Percentiles rank a stretch among this genome's conserved stretches.
phyloP scores from a whole-genome alignment of 1,140 invertebrate genomes.

The Latrodectus geometricus region DNA sequence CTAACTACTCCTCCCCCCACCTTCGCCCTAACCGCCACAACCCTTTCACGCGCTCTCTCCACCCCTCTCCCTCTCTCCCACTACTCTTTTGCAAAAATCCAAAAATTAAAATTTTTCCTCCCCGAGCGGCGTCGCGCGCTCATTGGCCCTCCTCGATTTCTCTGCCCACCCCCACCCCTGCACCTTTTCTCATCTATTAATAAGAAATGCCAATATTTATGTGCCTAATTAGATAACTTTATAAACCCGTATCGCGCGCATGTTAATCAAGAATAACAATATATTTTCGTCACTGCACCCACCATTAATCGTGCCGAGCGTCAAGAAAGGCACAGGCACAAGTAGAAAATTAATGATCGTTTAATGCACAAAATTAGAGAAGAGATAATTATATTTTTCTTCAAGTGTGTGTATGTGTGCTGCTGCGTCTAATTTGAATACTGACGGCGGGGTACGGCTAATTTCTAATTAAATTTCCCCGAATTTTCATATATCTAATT shows the following conservation, averaged over 20 bases:
- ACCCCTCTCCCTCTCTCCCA: not conserved
- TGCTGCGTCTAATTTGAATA: constrained; percentile 60
- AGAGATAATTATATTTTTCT: constrained; percentile 63
- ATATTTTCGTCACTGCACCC: constrained; percentile 61
- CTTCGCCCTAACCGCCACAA: not conserved
- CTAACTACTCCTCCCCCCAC: not conserved
- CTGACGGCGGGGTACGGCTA: constrained; percentile 61
- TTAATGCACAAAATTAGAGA: constrained; percentile 63
- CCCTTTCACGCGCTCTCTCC: not conserved
- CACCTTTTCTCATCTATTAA: constrained; percentile 61
- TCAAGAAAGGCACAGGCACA: constrained; percentile 58
- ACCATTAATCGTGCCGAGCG: constrained; percentile 58
- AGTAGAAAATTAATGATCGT: constrained; percentile 62
- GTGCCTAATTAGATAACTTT: constrained; percentile 62
- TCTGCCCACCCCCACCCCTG: constrained; percentile 17
- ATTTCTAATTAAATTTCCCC: constrained; percentile 63
- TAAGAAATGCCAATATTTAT: constrained; percentile 63
- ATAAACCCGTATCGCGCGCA: constrained; percentile 61
- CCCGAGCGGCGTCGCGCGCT: not conserved
- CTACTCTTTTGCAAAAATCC: constrained; percentile 41
- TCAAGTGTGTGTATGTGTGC: constrained; percentile 51
- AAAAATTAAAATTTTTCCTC: constrained; percentile 60
- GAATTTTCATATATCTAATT: constrained; percentile 62
- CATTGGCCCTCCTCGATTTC: not conserved
- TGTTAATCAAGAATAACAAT: constrained; percentile 63